These are phyloP conservation scores for Hydractinia echinata DNA, from an alignment of 30 jellyfish, hydroid and myxozoan genomes.

Conservation along the genomic window DNA sequence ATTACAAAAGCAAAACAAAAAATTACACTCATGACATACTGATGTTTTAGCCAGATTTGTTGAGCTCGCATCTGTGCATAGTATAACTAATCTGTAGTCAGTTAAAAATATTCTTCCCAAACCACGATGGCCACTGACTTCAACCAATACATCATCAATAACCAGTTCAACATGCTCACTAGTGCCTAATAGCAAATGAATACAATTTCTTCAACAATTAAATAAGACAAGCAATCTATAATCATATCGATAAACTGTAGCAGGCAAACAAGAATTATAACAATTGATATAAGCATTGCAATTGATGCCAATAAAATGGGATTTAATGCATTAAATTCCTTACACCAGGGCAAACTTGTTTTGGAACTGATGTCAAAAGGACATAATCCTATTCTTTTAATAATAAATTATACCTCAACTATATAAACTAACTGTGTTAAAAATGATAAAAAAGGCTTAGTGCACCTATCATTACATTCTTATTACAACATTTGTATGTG, in stretches of 20 bases:
- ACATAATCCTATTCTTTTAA: no score
- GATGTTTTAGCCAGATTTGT: constrained; percentile 86
- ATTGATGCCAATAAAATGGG: no score
- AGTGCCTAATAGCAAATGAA: constrained; percentile 36
- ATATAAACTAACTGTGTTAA: no score
- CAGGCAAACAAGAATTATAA: no score
- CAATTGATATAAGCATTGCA: no score
- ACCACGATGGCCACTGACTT: constrained; percentile 94
- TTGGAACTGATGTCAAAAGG: no score
- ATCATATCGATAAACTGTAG: not conserved
- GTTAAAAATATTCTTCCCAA: constrained; percentile 85
- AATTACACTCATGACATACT: constrained; percentile 8
- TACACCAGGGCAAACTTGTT: no score
- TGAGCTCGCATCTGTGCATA: constrained; percentile 64
- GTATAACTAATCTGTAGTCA: constrained; percentile 75
- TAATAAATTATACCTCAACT: no score
- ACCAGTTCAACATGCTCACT: constrained; percentile 85
- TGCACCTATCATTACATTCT: no score
- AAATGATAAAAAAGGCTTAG: no score
- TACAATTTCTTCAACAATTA: not conserved
- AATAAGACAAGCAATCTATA: not conserved
- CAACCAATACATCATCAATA: constrained; percentile 87
- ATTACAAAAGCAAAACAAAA: not conserved
- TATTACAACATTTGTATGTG: no score
- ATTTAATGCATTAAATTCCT: no score